Base-by-base conservation (phyloP, 2,797 vertebrate species). In the Chromis chromis region DNA sequence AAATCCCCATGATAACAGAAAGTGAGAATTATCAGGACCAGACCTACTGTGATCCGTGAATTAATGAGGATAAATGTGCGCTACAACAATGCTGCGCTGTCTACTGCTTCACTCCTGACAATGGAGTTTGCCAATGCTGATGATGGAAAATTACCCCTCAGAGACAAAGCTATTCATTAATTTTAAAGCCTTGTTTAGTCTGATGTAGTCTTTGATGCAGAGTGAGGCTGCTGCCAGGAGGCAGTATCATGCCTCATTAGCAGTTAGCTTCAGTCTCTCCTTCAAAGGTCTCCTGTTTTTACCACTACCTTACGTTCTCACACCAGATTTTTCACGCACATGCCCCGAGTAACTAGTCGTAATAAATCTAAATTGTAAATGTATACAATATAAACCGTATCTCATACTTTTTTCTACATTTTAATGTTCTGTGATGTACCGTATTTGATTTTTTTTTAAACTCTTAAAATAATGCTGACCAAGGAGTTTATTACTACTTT, bases 161-260 rank as follows among this genome's bases (percentile, higher is more conserved):
- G 92, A 93, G 93, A 94, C 88, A 80, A 86, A 93, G 85, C 88
- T 89, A 94, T 94, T 94, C 92, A 94, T 95, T 95, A 91, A 95
- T 94, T 94, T 94, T 92, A 94, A 94, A 93, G 88, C 89, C 91
- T 94, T 94, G 92, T 95, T 95, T 94, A 93, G 94, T 93, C 93
- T 93, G 91, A 94, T 94, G 91, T 92, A 90, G 91, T 89, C 92
- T 94, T 94, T 94, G 92, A 94, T 93, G 89, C 91, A 90, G 92
- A 90, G 78, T 76, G 78, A 82, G 90, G 86, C 86, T 75, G 88
- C 81, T 92, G 93, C 92, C 91, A 93, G 90, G 89, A 94, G 93
- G 88, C 86, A 85, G 74, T 66, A 90, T 72, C 88, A 88, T 82
- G 91, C 83, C 91, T 95, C 93, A 94, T 95, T 94, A 95, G 90